A percentile compares a stretch with the other conserved stretches of the same genome.
These are phyloP conservation scores for Sparidentex hasta DNA, from an alignment of 2,797 vertebrate species.

Conservation along the genomic window DNA sequence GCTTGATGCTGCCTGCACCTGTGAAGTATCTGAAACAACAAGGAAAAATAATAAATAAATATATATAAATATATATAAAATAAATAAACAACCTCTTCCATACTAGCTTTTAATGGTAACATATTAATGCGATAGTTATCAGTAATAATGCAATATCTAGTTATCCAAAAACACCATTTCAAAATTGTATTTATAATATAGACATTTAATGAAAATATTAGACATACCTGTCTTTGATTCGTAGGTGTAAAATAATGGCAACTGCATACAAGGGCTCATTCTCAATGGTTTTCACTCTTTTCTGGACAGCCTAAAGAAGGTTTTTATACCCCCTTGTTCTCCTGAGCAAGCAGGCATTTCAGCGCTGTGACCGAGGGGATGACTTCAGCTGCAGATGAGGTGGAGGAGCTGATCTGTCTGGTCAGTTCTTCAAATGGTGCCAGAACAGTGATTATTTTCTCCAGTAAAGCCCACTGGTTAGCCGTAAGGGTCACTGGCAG, in stretches of 20 bases:
- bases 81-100: not conserved
- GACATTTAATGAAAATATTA: not conserved
- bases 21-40: constrained; percentile 1
- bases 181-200: not conserved
- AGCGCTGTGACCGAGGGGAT: no score
- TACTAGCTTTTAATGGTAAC: not conserved
- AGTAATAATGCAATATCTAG: not conserved
- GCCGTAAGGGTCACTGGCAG: not conserved
- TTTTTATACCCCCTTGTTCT: not conserved
- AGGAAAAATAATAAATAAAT: not conserved
- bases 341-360: no score
- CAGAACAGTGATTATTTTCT: constrained; percentile 1
- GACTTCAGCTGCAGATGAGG: no score
- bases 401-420: no score
- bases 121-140: not conserved
- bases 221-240: not conserved
- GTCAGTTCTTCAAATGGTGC: not conserved
- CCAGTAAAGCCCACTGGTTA: not conserved
- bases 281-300: no score
- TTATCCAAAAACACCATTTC: constrained; percentile 1
- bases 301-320: not conserved
- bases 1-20: not conserved
- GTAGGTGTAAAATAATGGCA: not conserved
- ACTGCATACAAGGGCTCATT: no score
- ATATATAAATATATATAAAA: not conserved